These are phyloP conservation scores for Microvelia longipes DNA, from an alignment of 1,140 invertebrate genomes.

Conservation along the genomic window DNA sequence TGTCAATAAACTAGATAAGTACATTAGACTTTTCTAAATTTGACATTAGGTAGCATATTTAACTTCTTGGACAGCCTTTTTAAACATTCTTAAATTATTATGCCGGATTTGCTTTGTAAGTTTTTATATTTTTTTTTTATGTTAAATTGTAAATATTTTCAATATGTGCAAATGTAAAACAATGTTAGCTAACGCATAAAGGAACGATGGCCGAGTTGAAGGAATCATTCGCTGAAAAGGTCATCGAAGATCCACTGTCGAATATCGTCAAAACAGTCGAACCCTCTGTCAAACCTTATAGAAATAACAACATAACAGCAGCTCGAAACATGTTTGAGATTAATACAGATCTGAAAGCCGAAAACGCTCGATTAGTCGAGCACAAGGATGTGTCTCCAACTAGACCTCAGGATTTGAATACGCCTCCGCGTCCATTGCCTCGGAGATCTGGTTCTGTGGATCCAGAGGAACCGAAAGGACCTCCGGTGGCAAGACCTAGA, in stretches of 20 bases:
- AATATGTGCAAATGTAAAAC: no score
- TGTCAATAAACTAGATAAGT: no score
- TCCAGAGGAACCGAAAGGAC: conserved; percentile 23
- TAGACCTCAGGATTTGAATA: conserved; percentile 20
- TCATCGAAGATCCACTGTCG: conserved; percentile 2
- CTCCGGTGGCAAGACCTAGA: conserved; percentile 46
- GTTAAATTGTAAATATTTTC: no score
- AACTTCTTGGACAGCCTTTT: no score
- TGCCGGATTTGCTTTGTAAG: no score
- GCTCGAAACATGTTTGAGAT: conserved; percentile 16
- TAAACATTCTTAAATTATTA: no score
- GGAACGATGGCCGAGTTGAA: conserved; percentile 32
- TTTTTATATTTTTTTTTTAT: no score
- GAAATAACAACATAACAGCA: conserved; percentile 14
- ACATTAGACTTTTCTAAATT: no score
- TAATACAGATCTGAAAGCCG: conserved; percentile 19
- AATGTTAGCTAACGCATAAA: conserved; percentile 26
- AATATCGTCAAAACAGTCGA: conserved; percentile 13
- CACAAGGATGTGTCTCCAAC: conserved; percentile 22
- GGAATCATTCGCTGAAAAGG: conserved; percentile 21
- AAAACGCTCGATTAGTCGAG: conserved; percentile 25
- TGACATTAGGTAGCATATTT: no score
- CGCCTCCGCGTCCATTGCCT: conserved; percentile 56
- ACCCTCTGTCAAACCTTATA: conserved; percentile 8
- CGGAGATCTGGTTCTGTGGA: conserved; percentile 43